These are phyloP conservation scores for Chaitophorus viminalis DNA, from an alignment of 2,888 invertebrate species.

Conservation along the genomic window DNA sequence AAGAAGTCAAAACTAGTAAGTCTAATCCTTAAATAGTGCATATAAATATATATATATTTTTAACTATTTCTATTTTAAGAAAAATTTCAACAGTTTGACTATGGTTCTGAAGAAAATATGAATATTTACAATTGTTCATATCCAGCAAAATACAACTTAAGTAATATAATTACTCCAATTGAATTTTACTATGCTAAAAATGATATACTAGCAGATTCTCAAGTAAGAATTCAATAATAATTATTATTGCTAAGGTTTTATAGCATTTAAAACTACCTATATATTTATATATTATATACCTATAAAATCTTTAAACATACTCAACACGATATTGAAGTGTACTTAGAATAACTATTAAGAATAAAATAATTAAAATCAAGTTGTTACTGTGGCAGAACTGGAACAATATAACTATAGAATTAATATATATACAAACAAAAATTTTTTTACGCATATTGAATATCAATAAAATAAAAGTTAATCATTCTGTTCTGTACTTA, in stretches of 20 bases:
- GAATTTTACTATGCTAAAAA: slow-evolving; percentile 76
- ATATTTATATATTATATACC: background rate
- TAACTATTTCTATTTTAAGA: slow-evolving; percentile 66
- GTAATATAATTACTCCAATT: slow-evolving; percentile 74
- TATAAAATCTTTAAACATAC: no score
- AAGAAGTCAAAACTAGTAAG: slow-evolving; percentile 70
- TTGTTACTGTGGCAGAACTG: no score
- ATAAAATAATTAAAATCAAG: no score
- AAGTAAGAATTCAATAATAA: slow-evolving; percentile 72
- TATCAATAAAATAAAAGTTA: no score
- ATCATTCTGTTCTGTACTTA: no score
- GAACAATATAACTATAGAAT: no score
- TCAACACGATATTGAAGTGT: no score
- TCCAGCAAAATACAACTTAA: slow-evolving; percentile 75
- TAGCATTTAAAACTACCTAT: background rate
- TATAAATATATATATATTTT: background rate
- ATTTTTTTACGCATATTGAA: no score
- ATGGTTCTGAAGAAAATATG: slow-evolving; percentile 73
- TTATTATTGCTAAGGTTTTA: slow-evolving; percentile 64
- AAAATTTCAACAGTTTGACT: slow-evolving; percentile 77
- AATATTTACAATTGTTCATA: slow-evolving; percentile 71
- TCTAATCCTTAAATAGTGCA: background rate
- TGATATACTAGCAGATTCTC: slow-evolving; percentile 79
- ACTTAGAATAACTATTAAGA: no score
- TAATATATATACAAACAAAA: no score